Conservation (phyloP, 2,888 invertebrate genomes). For the Lithodes maja region DNA sequence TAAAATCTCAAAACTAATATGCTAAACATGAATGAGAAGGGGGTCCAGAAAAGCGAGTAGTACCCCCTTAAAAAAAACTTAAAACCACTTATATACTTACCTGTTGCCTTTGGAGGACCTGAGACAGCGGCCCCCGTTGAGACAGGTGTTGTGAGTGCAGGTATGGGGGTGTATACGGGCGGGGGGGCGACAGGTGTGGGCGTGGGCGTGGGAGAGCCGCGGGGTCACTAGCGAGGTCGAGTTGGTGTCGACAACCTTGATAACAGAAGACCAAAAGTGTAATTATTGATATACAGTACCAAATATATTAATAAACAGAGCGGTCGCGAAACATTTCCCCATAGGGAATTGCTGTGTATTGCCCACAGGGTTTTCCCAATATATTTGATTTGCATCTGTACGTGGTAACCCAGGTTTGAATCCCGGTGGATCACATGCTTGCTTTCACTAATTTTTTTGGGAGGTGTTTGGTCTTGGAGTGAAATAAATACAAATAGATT, state of each 20-base stretch:
- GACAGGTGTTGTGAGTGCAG: constrained; percentile 35
- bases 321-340: too few species aligned
- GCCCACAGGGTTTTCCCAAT: background rate
- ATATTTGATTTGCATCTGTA: background rate
- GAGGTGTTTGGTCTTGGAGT: too few species aligned
- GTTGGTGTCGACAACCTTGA: constrained; percentile 57
- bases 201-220: constrained; percentile 27
- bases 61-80: too few species aligned
- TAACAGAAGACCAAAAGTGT: background rate
- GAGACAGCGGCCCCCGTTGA: constrained; percentile 58
- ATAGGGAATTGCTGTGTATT: too few species aligned
- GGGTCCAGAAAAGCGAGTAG: too few species aligned
- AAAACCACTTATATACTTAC: background rate
- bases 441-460: too few species aligned
- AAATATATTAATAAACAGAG: too few species aligned
- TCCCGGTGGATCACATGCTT: too few species aligned
- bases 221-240: constrained; percentile 62
- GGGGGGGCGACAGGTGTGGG: constrained; percentile 8
- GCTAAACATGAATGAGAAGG: too few species aligned
- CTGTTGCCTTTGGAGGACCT: constrained; percentile 25
- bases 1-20: too few species aligned
- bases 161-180: background rate
- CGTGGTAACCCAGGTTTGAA: too few species aligned
- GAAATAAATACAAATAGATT: too few species aligned
- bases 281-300: background rate